phyloP scores from a whole-genome alignment of 2,888 invertebrate species.

The Platerodrilus igneus region DNA sequence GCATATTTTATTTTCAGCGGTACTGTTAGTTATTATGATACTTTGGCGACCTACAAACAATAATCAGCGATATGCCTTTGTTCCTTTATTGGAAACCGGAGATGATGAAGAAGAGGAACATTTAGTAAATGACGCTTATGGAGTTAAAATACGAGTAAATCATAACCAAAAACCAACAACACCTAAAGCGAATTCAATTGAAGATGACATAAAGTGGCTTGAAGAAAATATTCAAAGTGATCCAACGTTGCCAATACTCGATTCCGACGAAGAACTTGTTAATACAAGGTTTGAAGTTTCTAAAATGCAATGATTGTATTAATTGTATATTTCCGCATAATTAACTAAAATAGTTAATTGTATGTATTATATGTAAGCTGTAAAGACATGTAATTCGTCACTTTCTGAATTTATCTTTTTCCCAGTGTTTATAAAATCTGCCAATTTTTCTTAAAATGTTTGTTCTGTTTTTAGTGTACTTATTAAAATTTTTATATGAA shows the following conservation, averaged over 20 bases:
- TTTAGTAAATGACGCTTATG: conserved; percentile 82
- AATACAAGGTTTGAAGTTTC: conserved; percentile 83
- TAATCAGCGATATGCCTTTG: conserved; percentile 92
- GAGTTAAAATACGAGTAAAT: conserved; percentile 66
- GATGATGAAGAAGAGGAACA: conserved; percentile 79
- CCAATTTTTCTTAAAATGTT: too few relatives aligned
- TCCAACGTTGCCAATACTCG: conserved; percentile 62
- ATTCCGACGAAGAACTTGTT: conserved; percentile 79
- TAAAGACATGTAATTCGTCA: too few relatives aligned
- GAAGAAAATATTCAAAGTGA: conserved; percentile 86
- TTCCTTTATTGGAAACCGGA: conserved; percentile 82
- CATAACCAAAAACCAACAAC: conserved; percentile 41
- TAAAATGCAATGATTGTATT: conserved; percentile 78
- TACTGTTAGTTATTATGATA: conserved; percentile 88
- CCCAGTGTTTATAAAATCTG: too few relatives aligned
- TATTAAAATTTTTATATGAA: too few relatives aligned
- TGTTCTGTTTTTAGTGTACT: too few relatives aligned
- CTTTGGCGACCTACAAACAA: conserved; percentile 94
- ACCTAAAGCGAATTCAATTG: conserved; percentile 54
- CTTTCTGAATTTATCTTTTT: too few relatives aligned
- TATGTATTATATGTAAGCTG: too few relatives aligned
- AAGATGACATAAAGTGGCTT: conserved; percentile 85
- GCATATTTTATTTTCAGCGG: conserved; percentile 86
- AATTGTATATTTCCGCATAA: too few relatives aligned
- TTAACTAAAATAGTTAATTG: too few relatives aligned